Conservation (phyloP, 23 tunicate genomes). For the Halocynthia roretzi region DNA sequence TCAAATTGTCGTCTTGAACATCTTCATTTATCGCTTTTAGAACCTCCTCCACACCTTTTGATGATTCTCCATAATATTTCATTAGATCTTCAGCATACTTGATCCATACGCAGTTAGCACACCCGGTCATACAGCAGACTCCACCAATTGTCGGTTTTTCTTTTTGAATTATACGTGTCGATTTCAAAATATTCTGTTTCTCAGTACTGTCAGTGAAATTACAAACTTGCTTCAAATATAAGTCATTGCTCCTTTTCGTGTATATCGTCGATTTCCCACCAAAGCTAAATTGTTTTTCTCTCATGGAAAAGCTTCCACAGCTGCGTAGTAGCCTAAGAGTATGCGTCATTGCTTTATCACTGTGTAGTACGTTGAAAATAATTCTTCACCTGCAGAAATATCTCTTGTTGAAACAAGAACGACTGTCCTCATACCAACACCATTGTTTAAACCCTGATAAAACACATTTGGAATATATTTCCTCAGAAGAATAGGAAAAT, state of each 20-base stretch:
- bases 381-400: conserved; percentile 60
- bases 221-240: no score
- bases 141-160: conserved; percentile 24
- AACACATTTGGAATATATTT: conserved; percentile 73
- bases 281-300: no score
- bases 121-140: conserved; percentile 81
- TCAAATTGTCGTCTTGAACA: conserved; percentile 70
- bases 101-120: conserved; percentile 96
- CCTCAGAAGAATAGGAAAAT: conserved; percentile 50
- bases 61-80: conserved; percentile 37
- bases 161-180: neutral
- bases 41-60: conserved; percentile 28
- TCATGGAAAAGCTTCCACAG: no score
- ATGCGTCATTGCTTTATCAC: conserved; percentile 14
- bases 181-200: no score
- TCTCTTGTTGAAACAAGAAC: conserved; percentile 60
- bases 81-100: conserved; percentile 81
- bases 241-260: neutral
- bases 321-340: neutral
- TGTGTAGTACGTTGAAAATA: conserved; percentile 73
- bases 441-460: conserved; percentile 20
- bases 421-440: conserved; percentile 47
- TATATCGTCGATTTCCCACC: neutral
- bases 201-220: no score
- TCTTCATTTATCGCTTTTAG: conserved; percentile 56